These are phyloP conservation scores for Acholoe squamosa DNA, from an alignment of 2,888 invertebrate genomes.

Conservation along the genomic window DNA sequence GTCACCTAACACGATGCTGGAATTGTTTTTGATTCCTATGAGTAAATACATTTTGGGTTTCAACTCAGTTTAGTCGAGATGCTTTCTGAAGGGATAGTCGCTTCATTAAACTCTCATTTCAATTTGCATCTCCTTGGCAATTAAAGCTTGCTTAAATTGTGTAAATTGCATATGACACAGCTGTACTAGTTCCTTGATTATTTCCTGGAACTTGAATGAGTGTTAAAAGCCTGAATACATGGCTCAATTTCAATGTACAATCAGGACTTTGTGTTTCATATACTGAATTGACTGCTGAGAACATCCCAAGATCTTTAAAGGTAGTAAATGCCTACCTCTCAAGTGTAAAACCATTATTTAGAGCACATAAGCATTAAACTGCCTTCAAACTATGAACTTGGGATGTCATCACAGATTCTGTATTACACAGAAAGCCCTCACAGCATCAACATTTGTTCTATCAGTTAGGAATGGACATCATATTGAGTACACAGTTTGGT, in stretches of 20 bases:
- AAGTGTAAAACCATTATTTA: no score
- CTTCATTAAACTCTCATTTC: not conserved
- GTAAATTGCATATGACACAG: not conserved
- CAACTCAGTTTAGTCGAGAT: slow-evolving; percentile 26
- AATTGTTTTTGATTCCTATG: not conserved
- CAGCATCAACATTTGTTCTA: not conserved
- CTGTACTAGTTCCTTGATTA: no score
- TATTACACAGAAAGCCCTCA: not conserved
- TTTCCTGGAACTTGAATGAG: no score
- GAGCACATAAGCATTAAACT: no score
- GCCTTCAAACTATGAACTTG: not conserved
- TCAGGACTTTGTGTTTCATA: not conserved
- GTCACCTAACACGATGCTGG: not conserved
- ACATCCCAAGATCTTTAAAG: no score
- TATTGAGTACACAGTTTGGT: not conserved
- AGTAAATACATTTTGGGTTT: slow-evolving; percentile 1
- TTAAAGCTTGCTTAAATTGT: slow-evolving; percentile 25
- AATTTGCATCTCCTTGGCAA: not conserved
- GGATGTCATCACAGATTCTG: not conserved
- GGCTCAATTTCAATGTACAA: not conserved
- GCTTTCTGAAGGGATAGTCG: not conserved
- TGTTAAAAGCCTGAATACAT: no score
- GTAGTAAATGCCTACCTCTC: no score
- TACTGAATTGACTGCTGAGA: not conserved
- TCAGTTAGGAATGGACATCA: not conserved